A percentile compares a stretch with the other conserved stretches of the same genome.
Evolutionary conservation across 1,140 invertebrate genomes (phyloP).

Genomic region (Drosophila suzukii): DNA sequence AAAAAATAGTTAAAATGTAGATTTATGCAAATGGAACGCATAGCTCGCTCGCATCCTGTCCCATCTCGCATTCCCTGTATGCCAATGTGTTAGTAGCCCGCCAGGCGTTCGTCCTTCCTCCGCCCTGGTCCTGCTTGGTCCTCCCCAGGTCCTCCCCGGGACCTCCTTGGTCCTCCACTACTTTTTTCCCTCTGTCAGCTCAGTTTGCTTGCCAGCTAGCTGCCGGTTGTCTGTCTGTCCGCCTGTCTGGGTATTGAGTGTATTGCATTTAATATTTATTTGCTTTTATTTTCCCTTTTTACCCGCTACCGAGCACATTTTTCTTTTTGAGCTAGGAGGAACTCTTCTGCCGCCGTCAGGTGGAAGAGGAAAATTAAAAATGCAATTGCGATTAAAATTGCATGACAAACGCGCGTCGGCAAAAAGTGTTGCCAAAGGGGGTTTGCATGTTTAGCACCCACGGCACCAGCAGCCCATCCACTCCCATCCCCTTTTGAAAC

Average conservation of each 20-base stretch:
- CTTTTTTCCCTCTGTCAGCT: slow-evolving; percentile 26
- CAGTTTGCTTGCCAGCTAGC: slow-evolving; percentile 60
- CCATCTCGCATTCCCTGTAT: slow-evolving; percentile 56
- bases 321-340: slow-evolving; percentile 36
- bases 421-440: slow-evolving; percentile 64
- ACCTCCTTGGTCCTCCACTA: slow-evolving; percentile 1
- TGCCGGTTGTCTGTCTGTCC: slow-evolving; percentile 43
- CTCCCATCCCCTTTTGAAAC: neutral
- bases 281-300: slow-evolving; percentile 69
- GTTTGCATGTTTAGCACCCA: slow-evolving; percentile 65
- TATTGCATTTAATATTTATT: slow-evolving; percentile 83
- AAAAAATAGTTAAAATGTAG: slow-evolving; percentile 76
- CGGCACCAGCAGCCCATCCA: neutral
- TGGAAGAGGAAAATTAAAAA: slow-evolving; percentile 82
- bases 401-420: slow-evolving; percentile 77
- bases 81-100: slow-evolving; percentile 63
- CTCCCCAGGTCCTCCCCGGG: neutral
- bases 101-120: slow-evolving; percentile 25
- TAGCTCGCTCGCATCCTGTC: slow-evolving; percentile 59
- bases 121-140: neutral
- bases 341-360: slow-evolving; percentile 53
- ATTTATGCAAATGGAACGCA: slow-evolving; percentile 75
- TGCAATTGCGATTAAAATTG: slow-evolving; percentile 82
- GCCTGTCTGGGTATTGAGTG: slow-evolving; percentile 70
- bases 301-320: slow-evolving; percentile 49